Evolutionary conservation across 1,140 invertebrate genomes (phyloP).

Genomic region (Lutraria rhynchaena): DNA sequence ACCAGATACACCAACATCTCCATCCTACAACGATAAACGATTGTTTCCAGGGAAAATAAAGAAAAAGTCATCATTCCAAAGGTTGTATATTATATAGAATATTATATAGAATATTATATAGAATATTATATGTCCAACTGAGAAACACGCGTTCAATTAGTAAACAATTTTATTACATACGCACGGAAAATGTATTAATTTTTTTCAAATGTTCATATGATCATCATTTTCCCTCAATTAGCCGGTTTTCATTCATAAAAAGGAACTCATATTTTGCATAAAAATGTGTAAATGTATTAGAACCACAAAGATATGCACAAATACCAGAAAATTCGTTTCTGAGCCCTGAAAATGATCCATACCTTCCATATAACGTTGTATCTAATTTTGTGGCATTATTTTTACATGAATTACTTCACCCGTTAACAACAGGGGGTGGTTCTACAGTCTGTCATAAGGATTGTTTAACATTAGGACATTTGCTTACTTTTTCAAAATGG

Average conservation of each 20-base stretch:
- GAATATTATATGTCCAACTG: background rate
- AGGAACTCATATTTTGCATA: too few relatives aligned
- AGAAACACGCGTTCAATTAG: background rate
- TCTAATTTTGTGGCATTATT: too few relatives aligned
- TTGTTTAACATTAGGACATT: too few relatives aligned
- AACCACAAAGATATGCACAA: too few relatives aligned
- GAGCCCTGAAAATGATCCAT: too few relatives aligned
- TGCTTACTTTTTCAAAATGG: too few relatives aligned
- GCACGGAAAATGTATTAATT: background rate
- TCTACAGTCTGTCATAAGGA: too few relatives aligned
- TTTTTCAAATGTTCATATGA: background rate
- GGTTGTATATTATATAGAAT: background rate
- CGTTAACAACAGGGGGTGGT: too few relatives aligned
- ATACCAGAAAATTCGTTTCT: too few relatives aligned
- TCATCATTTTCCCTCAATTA: background rate
- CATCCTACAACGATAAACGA: background rate
- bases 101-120: background rate
- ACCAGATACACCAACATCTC: background rate
- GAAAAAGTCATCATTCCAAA: slow-evolving; percentile 41
- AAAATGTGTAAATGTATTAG: too few relatives aligned
- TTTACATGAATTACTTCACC: too few relatives aligned
- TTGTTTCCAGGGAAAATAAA: slow-evolving; percentile 2
- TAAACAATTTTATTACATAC: background rate
- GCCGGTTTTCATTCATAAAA: background rate
- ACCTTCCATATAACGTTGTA: too few relatives aligned